These are phyloP conservation scores for Tupaia chinensis DNA, from an alignment of 2,113 vertebrate species.

Conservation along the genomic window DNA sequence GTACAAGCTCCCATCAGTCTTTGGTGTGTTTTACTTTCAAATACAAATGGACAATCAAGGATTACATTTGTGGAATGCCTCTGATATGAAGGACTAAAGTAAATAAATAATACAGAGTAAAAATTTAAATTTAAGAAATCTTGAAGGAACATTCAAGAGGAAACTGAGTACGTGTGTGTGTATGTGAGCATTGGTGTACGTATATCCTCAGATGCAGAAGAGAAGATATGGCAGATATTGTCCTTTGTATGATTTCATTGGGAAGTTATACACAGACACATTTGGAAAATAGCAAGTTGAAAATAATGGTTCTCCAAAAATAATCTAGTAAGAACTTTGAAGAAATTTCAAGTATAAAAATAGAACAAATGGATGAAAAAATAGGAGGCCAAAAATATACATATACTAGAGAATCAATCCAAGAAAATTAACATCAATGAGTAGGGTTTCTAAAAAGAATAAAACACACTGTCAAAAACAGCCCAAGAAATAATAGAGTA, in stretches of 20 bases:
- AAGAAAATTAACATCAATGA: background rate
- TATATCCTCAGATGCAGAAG: background rate
- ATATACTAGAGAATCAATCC: background rate
- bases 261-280: background rate
- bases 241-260: background rate
- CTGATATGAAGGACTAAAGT: background rate
- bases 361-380: background rate
- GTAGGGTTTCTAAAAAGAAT: background rate
- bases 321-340: background rate
- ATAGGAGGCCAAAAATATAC: background rate
- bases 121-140: background rate
- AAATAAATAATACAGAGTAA: background rate
- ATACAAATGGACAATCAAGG: background rate
- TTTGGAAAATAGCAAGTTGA: constrained; percentile 2
- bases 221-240: background rate
- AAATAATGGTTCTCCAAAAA: background rate
- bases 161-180: background rate
- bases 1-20: background rate
- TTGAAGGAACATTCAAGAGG: background rate
- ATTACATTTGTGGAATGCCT: background rate
- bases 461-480: background rate
- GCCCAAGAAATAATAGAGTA: background rate
- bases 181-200: background rate
- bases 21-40: background rate
- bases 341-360: background rate